phyloP scores from a whole-genome alignment of 2,888 invertebrate species.

The Candidula unifasciata region DNA sequence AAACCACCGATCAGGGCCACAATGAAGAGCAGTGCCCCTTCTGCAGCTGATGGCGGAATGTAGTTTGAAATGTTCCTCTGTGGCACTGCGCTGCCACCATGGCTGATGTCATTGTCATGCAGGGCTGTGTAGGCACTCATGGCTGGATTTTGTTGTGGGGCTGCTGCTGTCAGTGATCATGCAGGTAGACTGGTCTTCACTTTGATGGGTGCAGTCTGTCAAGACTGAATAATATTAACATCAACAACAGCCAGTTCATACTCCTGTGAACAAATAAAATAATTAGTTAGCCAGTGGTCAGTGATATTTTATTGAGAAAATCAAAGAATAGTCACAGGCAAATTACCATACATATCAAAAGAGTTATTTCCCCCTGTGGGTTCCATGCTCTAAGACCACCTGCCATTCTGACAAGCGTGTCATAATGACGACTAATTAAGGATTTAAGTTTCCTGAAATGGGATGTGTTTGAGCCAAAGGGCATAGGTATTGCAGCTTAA shows the following conservation, averaged over 20 bases:
- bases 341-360: too few species aligned
- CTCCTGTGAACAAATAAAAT: constrained; percentile 13
- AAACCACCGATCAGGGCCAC: constrained; percentile 68
- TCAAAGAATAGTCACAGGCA: too few species aligned
- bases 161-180: not conserved
- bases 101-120: not conserved
- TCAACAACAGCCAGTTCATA: not conserved
- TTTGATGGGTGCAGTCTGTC: not conserved
- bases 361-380: too few species aligned
- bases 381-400: too few species aligned
- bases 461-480: too few species aligned
- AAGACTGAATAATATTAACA: not conserved
- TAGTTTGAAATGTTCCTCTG: constrained; percentile 25
- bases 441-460: too few species aligned
- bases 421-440: too few species aligned
- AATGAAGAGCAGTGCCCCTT: constrained; percentile 65
- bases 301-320: not conserved
- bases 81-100: not conserved
- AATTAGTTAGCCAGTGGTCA: not conserved
- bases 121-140: constrained; percentile 41
- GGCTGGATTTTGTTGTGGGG: not conserved
- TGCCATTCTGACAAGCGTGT: too few species aligned
- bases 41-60: constrained; percentile 49
- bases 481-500: too few species aligned
- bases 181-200: not conserved